These are phyloP conservation scores for Progne subis DNA, from an alignment of 2,113 vertebrate species.

Conservation along the genomic window DNA sequence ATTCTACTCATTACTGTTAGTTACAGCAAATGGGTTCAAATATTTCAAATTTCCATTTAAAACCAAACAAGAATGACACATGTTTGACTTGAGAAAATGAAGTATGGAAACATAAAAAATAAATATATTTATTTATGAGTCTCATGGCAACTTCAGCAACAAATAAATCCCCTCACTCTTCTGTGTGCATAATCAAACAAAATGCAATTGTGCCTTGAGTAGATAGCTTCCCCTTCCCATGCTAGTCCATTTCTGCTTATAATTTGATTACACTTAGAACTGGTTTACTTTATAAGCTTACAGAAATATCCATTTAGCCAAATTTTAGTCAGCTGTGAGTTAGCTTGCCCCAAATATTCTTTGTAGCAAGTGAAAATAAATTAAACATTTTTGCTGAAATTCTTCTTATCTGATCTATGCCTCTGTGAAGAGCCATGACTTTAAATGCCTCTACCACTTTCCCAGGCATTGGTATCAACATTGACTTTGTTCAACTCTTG, in stretches of 20 bases:
- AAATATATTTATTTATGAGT: background rate
- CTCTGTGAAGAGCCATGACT: background rate
- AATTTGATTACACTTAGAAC: background rate
- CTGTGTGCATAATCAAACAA: background rate
- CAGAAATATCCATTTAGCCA: background rate
- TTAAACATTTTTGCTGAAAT: background rate
- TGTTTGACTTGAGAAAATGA: background rate
- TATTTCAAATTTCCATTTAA: background rate
- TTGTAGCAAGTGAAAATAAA: background rate
- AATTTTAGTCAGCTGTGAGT: background rate
- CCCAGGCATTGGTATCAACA: background rate
- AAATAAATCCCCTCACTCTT: background rate
- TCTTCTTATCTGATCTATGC: background rate
- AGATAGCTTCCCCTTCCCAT: background rate
- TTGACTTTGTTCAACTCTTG: background rate
- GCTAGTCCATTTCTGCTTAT: background rate
- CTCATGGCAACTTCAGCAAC: background rate
- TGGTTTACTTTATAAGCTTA: background rate
- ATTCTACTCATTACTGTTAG: background rate
- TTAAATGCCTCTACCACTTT: background rate
- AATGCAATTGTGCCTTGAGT: background rate
- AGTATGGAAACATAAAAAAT: background rate
- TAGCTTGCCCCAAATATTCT: background rate
- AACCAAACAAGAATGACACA: background rate
- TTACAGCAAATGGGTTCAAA: background rate